A percentile compares a stretch with the other conserved stretches of the same genome.
Conservation (phyloP, 1,140 invertebrate genomes). For the Phenacoccus solenopsis region DNA sequence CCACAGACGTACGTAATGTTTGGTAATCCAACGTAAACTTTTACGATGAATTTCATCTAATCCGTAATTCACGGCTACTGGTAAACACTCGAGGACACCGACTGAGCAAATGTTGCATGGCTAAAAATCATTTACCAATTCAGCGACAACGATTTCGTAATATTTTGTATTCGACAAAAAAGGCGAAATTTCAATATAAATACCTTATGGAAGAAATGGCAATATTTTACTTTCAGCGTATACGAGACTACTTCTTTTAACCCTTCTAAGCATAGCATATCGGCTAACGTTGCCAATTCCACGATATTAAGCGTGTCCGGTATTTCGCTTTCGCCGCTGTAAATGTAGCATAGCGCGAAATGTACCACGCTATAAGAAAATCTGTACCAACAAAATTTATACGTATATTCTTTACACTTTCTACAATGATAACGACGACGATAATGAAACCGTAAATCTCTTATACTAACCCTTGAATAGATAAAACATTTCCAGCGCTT, state of each 20-base stretch:
- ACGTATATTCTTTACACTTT: neutral
- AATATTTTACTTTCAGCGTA: slow-evolving; percentile 75
- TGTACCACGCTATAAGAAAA: slow-evolving; percentile 71
- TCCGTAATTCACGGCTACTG: slow-evolving; percentile 65
- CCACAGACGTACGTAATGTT: slow-evolving; percentile 73
- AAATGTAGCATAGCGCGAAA: slow-evolving; percentile 82
- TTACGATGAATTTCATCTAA: slow-evolving; percentile 76
- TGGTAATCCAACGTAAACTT: slow-evolving; percentile 70
- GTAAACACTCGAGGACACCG: slow-evolving; percentile 69
- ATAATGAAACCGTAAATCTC: neutral
- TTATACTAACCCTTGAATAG: slow-evolving; percentile 56
- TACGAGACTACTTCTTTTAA: slow-evolving; percentile 79
- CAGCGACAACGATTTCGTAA: neutral
- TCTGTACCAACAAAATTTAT: slow-evolving; percentile 33
- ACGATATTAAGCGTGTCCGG: slow-evolving; percentile 71
- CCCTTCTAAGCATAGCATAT: slow-evolving; percentile 76
- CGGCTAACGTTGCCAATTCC: slow-evolving; percentile 70
- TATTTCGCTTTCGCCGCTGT: slow-evolving; percentile 73
- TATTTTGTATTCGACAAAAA: neutral
- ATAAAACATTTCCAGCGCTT: slow-evolving; percentile 65
- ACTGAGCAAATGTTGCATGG: slow-evolving; percentile 62
- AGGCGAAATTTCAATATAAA: slow-evolving; percentile 20
- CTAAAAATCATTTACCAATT: slow-evolving; percentile 34
- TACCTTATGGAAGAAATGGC: slow-evolving; percentile 79
- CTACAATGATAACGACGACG: no score